These are phyloP conservation scores for Coreius guichenoti DNA, from an alignment of 2,797 vertebrate genomes.

Conservation along the genomic window DNA sequence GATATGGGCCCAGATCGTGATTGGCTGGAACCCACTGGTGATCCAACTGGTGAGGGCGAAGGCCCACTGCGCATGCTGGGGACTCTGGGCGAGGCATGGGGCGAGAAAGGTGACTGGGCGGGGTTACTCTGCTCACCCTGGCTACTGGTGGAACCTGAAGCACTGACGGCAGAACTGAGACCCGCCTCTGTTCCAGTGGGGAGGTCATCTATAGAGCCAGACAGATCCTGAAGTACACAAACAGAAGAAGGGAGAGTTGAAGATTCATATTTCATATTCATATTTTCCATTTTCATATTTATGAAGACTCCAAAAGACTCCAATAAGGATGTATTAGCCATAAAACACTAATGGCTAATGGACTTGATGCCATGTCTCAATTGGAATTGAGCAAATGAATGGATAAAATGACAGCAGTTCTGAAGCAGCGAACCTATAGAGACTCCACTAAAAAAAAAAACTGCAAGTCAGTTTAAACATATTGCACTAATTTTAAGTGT, in stretches of 20 bases:
- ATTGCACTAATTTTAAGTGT: background rate
- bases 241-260: slow-evolving; percentile 33
- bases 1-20: slow-evolving; percentile 91
- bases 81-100: slow-evolving; percentile 91
- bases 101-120: slow-evolving; percentile 91
- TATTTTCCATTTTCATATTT: background rate
- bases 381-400: background rate
- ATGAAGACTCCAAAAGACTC: background rate
- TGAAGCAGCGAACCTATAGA: background rate
- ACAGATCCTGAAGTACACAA: slow-evolving; percentile 83
- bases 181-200: slow-evolving; percentile 92
- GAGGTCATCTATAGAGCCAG: slow-evolving; percentile 93
- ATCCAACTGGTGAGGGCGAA: slow-evolving; percentile 87
- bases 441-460: slow-evolving; percentile 12
- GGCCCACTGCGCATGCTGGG: slow-evolving; percentile 85
- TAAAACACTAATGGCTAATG: background rate
- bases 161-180: slow-evolving; percentile 87
- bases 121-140: slow-evolving; percentile 92
- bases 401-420: background rate
- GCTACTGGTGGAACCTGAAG: slow-evolving; percentile 88
- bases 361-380: background rate
- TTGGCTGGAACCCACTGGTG: slow-evolving; percentile 89
- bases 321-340: background rate
- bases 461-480: background rate
- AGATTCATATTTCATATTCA: background rate